Base-by-base conservation (phyloP, 2,888 invertebrate species). In the Congeria kusceri region DNA sequence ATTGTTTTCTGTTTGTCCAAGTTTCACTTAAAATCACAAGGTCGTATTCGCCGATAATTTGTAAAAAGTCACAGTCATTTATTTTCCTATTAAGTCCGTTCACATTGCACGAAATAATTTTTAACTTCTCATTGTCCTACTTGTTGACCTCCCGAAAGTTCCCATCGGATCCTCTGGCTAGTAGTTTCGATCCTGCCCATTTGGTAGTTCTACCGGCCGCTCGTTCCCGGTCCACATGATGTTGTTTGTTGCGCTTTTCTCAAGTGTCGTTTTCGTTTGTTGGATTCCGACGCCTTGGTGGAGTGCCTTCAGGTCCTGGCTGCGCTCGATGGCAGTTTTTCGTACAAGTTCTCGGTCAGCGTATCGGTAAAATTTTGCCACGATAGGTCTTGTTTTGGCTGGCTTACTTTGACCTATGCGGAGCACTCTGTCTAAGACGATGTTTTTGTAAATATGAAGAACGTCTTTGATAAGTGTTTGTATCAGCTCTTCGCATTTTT, bases 11-110 rank as follows among this genome's bases (percentile, higher is more conserved):
- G 23, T 32, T 61, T 29, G 47, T 20, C 71, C 71, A 72, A 20
- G 64, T 72, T 72, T 72, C 63, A 69, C 69, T 62, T 5, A 72
- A 44, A 4, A 72, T 44, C 44, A 72, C n/a, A 29, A 64, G 63
- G 32, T 69, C 69, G 61, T 29, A 69, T 1, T 39, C 27, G 7
- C 44, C 39, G 11, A 68, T 32, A n/a, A 44, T 58, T 25, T 59
- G n/a, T n/a, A 68, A 13, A 59, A 68, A 68, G 23, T 58, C 59
- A 25, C 46, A 46, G 29, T 68, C 68, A 18, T 28, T 39, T 44
- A 68, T 18, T 58, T 68, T 68, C 23, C 58, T 9, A 18, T 58
- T n/a, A 3, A 68, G 28, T 39, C 68, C 68, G 28, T 68, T 59
- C 25, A 68, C 28, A 46, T 68, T 68, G 44, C 59, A 68, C 7